Evolutionary conservation across 2,113 vertebrate species (phyloP), one percentile per base, ranked within the genome.

Genomic region (Tragelaphus scriptus): DNA sequence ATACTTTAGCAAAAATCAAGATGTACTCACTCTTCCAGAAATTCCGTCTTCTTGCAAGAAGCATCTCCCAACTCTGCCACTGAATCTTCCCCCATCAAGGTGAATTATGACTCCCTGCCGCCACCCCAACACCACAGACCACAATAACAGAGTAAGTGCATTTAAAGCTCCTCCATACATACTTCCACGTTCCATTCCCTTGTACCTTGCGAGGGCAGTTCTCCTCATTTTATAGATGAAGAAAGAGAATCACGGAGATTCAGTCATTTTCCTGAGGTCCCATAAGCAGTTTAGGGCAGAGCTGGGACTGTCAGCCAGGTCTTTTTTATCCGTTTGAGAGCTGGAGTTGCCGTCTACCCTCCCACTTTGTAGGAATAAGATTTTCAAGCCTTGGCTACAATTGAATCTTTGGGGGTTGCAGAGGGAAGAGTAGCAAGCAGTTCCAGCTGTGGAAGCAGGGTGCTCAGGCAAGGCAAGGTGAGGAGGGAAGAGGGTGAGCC

Each of bases 401-500:
- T 13, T 90, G 75, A 8, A 79, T 36, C 55, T n/a, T 26, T 15
- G 75, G 71, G 17, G 36, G 25, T 56, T 82, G 23, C 17, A 26
- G 26, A 59, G 59, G 12, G 61, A 2, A 91, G 13, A 1, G 9
- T 23, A 47, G n/a, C 55, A 17, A 87, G 28, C 13, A 40, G 23
- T 12, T 85, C 19, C n/a, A 40, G 21, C 25, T 47, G 36, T 65
- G 10, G 49, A n/a, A 14, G 28, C 17, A 92, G 59, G 6, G 13
- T n/a, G 14, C 28, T 79, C 40, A 15, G 44, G n/a, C 30, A 58
- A 93, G 49, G 23, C 21, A 49, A 49, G 14, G 1, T 5, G 15
- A 0, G 5, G 21, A 3, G 2, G 49, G 5, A 8, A 47, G 21
- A 40, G 15, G 10, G 21, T 0, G 11, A 86, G 36, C 12, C 26